Percentiles rank a stretch among this genome's conserved stretches.
These are phyloP conservation scores for Bufo bufo DNA, from an alignment of 2,113 vertebrate genomes.

Conservation along the genomic window DNA sequence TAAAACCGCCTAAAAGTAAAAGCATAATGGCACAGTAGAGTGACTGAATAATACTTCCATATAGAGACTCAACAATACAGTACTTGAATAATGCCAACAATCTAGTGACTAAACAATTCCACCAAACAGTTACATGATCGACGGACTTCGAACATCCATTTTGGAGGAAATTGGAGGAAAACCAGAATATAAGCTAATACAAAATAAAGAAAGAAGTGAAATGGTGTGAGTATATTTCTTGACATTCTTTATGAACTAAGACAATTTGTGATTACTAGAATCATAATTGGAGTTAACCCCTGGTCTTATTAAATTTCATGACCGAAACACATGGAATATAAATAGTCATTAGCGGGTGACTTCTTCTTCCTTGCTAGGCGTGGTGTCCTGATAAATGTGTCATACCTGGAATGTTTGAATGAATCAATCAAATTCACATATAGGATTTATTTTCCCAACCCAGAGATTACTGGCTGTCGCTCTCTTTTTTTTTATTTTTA, in stretches of 20 bases:
- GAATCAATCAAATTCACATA: slow-evolving; percentile 27
- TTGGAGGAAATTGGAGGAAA: too few species aligned
- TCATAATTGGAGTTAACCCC: too few species aligned
- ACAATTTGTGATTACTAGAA: too few species aligned
- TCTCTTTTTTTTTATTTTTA: neutral
- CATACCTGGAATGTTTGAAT: slow-evolving; percentile 45
- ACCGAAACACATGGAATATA: slow-evolving; percentile 8
- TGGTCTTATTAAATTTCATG: neutral
- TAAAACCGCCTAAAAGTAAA: neutral
- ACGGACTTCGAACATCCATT: too few species aligned
- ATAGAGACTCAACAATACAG: neutral
- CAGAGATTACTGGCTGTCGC: neutral
- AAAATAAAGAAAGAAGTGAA: too few species aligned
- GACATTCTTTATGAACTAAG: neutral
- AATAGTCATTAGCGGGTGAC: slow-evolving; percentile 47
- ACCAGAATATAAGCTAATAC: too few species aligned
- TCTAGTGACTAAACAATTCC: too few species aligned
- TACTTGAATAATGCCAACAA: too few species aligned
- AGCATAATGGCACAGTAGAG: neutral
- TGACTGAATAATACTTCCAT: neutral
- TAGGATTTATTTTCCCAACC: slow-evolving; percentile 35
- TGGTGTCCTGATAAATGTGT: slow-evolving; percentile 18
- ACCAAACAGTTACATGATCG: too few species aligned
- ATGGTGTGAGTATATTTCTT: too few species aligned
- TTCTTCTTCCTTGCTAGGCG: slow-evolving; percentile 28